These are phyloP conservation scores for Pentamera pediparva DNA, from an alignment of 53 echinoderm and acorn worm genomes.

Conservation along the genomic window DNA sequence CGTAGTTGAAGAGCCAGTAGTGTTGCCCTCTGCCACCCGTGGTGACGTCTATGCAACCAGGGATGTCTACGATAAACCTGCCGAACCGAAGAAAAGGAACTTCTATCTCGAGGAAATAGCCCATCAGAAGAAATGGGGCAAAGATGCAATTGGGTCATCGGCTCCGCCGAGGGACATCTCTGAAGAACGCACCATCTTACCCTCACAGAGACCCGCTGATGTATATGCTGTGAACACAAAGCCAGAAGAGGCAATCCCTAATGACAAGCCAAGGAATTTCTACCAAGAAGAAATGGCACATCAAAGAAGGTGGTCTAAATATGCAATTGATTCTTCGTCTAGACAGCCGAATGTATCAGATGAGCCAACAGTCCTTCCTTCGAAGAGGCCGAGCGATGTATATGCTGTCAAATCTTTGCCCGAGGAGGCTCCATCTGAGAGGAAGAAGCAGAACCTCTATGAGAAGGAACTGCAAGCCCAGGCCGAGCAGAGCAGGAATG, in stretches of 20 bases:
- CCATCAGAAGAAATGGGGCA: slow-evolving; percentile 23
- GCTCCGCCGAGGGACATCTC: slow-evolving; percentile 15
- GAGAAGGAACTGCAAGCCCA: slow-evolving; percentile 19
- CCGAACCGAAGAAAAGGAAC: slow-evolving; percentile 3
- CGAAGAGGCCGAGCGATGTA: not conserved
- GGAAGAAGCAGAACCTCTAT: not conserved
- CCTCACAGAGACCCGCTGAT: not conserved
- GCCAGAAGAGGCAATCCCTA: not conserved
- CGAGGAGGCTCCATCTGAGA: too few species aligned
- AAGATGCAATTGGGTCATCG: not conserved
- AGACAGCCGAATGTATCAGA: slow-evolving; percentile 6
- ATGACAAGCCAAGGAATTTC: not conserved
- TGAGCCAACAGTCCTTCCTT: slow-evolving; percentile 9
- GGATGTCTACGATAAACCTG: not conserved
- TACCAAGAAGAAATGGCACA: slow-evolving; percentile 25
- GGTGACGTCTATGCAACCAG: slow-evolving; percentile 13
- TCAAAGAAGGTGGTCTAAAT: slow-evolving; percentile 19
- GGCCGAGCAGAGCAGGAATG: slow-evolving; percentile 15
- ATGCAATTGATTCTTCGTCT: not conserved
- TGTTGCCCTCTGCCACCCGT: slow-evolving; percentile 12
- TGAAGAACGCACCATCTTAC: not conserved
- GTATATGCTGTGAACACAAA: slow-evolving; percentile 10
- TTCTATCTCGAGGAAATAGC: slow-evolving; percentile 15
- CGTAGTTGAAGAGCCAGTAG: slow-evolving; percentile 29
- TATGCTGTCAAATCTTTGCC: slow-evolving; percentile 21